Evolutionary conservation across 1,140 invertebrate genomes (phyloP).

Genomic region (Diabrotica virgifera): DNA sequence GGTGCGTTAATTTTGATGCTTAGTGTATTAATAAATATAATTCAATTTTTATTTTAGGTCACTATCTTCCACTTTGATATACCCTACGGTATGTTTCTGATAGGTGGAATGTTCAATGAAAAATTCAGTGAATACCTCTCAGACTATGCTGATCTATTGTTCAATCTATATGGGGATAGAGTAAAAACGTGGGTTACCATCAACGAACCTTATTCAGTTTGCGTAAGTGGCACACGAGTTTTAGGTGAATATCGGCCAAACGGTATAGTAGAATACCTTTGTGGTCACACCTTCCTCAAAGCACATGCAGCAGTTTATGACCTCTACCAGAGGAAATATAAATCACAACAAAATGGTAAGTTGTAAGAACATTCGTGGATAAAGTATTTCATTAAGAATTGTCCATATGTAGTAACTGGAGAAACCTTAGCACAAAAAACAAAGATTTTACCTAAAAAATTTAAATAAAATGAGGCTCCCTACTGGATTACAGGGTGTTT

Average conservation of each 20-base stretch:
- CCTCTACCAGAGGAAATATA: constrained; percentile 43
- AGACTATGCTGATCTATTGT: constrained; percentile 44
- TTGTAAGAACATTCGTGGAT: no score
- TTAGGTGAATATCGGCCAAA: neutral
- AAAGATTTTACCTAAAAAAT: no score
- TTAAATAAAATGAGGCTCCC: no score
- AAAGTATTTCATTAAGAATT: no score
- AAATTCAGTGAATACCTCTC: constrained; percentile 23
- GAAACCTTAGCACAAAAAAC: no score
- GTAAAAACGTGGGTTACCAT: constrained; percentile 32
- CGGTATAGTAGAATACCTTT: constrained; percentile 8
- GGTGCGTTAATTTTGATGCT: no score
- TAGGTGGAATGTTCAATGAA: constrained; percentile 44
- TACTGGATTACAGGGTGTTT: no score
- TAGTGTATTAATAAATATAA: no score
- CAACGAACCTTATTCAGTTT: constrained; percentile 7
- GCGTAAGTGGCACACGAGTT: neutral
- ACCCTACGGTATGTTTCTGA: constrained; percentile 40
- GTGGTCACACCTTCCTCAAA: neutral
- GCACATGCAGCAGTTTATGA: constrained; percentile 50
- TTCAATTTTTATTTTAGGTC: constrained; percentile 52
- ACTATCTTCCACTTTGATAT: constrained; percentile 45
- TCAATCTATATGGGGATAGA: constrained; percentile 28
- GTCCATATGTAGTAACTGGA: no score
- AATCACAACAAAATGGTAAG: constrained; percentile 25